Conservation (phyloP, 2,888 invertebrate genomes). For the Phengaris alcon region DNA sequence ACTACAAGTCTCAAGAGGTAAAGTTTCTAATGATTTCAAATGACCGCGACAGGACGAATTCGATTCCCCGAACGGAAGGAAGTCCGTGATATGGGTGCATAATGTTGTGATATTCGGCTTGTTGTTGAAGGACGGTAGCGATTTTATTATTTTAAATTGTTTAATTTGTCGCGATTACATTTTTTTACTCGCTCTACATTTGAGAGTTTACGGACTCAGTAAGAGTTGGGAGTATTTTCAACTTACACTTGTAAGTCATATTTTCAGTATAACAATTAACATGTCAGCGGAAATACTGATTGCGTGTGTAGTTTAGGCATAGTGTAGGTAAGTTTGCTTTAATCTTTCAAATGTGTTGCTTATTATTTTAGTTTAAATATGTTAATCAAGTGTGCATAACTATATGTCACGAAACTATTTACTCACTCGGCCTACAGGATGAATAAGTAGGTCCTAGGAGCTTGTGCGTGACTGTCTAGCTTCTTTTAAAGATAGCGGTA, state of each 20-base stretch:
- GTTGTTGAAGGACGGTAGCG: slow-evolving; percentile 31
- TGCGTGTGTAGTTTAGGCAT: too few species aligned
- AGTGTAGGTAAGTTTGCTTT: too few species aligned
- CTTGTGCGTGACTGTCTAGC: not conserved
- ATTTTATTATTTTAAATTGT: not conserved
- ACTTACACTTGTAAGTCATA: too few species aligned
- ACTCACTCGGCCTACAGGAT: not conserved
- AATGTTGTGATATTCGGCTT: slow-evolving; percentile 39
- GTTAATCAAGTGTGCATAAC: too few species aligned
- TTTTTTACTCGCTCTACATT: slow-evolving; percentile 27
- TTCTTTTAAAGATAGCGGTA: slow-evolving; percentile 26
- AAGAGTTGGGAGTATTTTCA: too few species aligned
- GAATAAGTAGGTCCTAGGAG: not conserved
- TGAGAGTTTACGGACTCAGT: too few species aligned
- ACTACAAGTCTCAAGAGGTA: not conserved
- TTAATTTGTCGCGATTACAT: not conserved
- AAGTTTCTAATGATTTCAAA: slow-evolving; percentile 29
- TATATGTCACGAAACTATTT: too few species aligned
- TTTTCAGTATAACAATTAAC: too few species aligned
- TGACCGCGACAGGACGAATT: slow-evolving; percentile 27
- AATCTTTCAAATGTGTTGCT: too few species aligned
- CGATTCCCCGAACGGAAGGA: slow-evolving; percentile 69
- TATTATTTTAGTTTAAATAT: too few species aligned
- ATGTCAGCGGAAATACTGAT: too few species aligned
- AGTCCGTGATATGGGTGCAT: slow-evolving; percentile 59